Percentiles rank a stretch among this genome's conserved stretches.
These are phyloP conservation scores for Indicator indicator DNA, from an alignment of 2,113 vertebrate species.

Conservation along the genomic window DNA sequence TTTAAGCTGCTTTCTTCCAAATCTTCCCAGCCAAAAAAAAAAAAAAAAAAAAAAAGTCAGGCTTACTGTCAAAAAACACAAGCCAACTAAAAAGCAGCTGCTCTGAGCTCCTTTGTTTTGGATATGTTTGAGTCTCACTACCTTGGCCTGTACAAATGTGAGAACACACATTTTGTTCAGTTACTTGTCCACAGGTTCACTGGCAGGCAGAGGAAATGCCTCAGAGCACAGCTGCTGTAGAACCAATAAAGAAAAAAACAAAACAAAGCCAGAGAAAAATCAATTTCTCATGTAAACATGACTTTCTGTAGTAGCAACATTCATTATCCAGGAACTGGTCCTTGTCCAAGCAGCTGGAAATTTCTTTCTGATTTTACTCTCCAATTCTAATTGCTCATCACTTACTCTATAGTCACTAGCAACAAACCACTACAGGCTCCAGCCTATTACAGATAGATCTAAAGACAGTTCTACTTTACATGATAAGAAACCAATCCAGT, in stretches of 20 bases:
- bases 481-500: neutral
- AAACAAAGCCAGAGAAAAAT: neutral
- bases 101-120: neutral
- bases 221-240: conserved; percentile 9
- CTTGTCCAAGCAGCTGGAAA: neutral
- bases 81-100: neutral
- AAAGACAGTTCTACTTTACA: neutral
- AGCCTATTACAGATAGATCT: neutral
- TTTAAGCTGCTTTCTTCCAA: neutral
- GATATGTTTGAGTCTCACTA: neutral
- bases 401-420: neutral
- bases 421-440: neutral
- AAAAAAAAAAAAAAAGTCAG: neutral
- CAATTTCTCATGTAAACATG: conserved; percentile 58
- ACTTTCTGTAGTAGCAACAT: neutral
- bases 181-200: neutral
- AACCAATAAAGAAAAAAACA: neutral
- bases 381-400: neutral
- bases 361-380: neutral
- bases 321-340: neutral
- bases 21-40: neutral
- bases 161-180: neutral
- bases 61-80: conserved; percentile 1
- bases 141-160: neutral
- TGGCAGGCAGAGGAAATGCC: conserved; percentile 31